Evolutionary conservation across 2,113 vertebrate genomes (phyloP).

Genomic region (Bucco capensis): DNA sequence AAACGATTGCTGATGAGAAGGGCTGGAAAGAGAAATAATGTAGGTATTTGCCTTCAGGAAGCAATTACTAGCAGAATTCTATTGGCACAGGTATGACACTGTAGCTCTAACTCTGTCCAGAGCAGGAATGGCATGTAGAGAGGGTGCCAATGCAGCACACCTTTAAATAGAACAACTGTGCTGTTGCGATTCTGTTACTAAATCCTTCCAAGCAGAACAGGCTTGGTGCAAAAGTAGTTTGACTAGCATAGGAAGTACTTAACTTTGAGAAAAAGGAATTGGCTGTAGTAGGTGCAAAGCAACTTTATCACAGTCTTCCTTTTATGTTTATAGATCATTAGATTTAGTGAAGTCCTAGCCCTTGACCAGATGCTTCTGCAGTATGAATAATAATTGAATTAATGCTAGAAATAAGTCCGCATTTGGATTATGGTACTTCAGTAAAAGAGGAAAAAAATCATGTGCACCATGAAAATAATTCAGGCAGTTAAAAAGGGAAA

Average conservation of each 20-base stretch:
- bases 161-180: accelerated
- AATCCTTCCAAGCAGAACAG: neutral
- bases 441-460: accelerated
- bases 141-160: neutral
- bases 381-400: neutral
- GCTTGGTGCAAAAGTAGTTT: neutral
- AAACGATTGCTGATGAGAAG: neutral
- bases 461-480: neutral
- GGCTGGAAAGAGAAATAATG: neutral
- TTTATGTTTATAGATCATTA: accelerated
- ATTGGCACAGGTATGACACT: accelerated
- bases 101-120: neutral
- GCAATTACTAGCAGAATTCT: neutral
- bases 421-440: neutral
- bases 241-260: neutral
- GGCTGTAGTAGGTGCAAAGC: neutral
- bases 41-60: neutral
- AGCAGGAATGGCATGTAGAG: neutral
- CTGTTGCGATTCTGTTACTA: neutral
- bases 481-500: neutral
- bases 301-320: neutral
- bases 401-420: neutral
- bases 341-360: neutral
- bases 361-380: neutral
- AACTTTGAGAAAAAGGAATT: neutral